These are phyloP conservation scores for Scylla paramamosain DNA, from an alignment of 1,140 invertebrate genomes.

Conservation along the genomic window DNA sequence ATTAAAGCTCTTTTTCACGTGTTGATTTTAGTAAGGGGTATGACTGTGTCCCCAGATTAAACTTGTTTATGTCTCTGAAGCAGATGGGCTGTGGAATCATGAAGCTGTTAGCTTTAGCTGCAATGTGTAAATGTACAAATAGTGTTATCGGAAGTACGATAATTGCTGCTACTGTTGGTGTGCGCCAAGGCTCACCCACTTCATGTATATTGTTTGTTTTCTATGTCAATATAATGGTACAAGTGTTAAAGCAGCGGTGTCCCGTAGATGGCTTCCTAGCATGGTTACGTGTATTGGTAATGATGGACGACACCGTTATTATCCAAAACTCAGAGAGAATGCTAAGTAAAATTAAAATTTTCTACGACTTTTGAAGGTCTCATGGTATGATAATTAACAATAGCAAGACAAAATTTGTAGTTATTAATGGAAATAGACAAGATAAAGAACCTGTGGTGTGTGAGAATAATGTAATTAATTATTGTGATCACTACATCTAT, in stretches of 20 bases:
- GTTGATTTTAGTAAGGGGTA: neutral
- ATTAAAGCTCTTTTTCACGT: neutral
- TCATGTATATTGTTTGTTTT: constrained; percentile 16
- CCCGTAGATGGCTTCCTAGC: neutral
- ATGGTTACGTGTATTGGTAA: neutral
- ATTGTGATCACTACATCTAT: too few relatives aligned
- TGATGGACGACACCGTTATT: constrained; percentile 30
- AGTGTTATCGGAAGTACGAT: neutral
- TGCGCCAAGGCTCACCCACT: neutral
- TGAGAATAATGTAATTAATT: too few relatives aligned
- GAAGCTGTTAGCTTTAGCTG: neutral
- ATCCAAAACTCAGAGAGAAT: neutral
- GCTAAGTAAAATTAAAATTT: neutral
- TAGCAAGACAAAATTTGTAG: neutral
- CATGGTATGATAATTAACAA: constrained; percentile 13
- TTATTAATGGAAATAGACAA: too few relatives aligned
- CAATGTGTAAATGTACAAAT: neutral
- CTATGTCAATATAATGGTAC: neutral
- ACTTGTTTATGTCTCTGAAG: neutral
- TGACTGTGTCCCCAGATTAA: neutral
- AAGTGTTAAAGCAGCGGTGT: neutral
- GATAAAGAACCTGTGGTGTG: too few relatives aligned
- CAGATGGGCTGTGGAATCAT: neutral
- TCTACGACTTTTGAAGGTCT: neutral
- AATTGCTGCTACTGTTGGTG: neutral